Conservation (phyloP, 2,113 vertebrate genomes). For the Calyptommatus sinebrachiatus region DNA sequence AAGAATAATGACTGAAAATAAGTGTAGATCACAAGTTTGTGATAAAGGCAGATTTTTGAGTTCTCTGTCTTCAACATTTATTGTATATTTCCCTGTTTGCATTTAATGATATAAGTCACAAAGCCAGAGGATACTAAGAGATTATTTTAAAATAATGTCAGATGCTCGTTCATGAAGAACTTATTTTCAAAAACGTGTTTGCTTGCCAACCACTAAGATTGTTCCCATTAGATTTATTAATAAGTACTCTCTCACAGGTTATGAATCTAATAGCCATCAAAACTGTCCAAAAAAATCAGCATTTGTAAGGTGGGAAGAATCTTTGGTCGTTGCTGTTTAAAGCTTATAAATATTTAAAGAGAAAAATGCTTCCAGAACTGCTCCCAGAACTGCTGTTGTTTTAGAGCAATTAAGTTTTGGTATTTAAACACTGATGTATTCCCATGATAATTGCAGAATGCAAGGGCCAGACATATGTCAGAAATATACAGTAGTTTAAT, state of each 20-base stretch:
- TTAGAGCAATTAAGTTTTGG: conserved; percentile 59
- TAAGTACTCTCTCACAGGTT: conserved; percentile 41
- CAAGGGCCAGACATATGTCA: conserved; percentile 23
- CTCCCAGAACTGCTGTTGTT: conserved; percentile 51
- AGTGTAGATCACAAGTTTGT: background rate
- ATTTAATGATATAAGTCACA: background rate
- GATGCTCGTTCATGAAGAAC: background rate
- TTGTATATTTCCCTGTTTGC: background rate
- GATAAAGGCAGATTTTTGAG: background rate
- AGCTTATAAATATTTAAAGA: conserved; percentile 62
- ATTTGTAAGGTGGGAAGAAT: conserved; percentile 41
- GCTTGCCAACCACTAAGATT: conserved; percentile 41
- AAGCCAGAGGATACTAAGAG: background rate
- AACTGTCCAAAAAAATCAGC: conserved; percentile 57
- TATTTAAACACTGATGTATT: conserved; percentile 46
- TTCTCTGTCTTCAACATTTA: background rate
- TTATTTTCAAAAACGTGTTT: conserved; percentile 33
- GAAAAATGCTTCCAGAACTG: conserved; percentile 43
- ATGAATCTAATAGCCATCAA: conserved; percentile 55
- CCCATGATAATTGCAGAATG: conserved; percentile 31
- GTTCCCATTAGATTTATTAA: conserved; percentile 30
- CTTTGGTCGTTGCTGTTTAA: conserved; percentile 16
- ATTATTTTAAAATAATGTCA: conserved; percentile 19
- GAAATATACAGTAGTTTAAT: conserved; percentile 30
- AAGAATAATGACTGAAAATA: background rate